phyloP scores from a whole-genome alignment of 1,140 invertebrate genomes.

The Zaprionus ghesquierei region DNA sequence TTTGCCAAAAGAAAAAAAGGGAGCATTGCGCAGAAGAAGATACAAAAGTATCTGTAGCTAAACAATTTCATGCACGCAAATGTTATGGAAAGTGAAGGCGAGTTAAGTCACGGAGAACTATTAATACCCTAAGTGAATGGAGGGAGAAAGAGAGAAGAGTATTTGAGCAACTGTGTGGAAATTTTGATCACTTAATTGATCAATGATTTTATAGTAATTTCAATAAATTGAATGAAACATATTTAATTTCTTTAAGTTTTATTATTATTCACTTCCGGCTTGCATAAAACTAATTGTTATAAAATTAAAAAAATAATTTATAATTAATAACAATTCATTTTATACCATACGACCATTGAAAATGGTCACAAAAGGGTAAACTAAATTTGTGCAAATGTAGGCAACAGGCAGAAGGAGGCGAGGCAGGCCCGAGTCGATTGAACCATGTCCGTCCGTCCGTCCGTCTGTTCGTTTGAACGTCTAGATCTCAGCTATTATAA shows the following conservation, averaged over 20 bases:
- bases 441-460: too few relatives aligned
- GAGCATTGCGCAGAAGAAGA: neutral
- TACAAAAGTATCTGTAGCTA: conserved; percentile 5
- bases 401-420: too few relatives aligned
- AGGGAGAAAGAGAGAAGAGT: neutral
- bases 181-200: neutral
- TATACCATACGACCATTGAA: too few relatives aligned
- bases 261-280: neutral
- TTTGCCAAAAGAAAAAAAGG: neutral
- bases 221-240: too few relatives aligned
- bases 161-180: neutral
- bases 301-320: too few relatives aligned
- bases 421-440: too few relatives aligned
- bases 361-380: too few relatives aligned
- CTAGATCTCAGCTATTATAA: too few relatives aligned
- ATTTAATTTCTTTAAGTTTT: neutral
- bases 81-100: neutral
- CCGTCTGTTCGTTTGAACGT: too few relatives aligned
- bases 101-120: neutral
- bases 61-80: conserved; percentile 13
- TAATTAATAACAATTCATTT: too few relatives aligned
- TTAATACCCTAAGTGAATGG: neutral
- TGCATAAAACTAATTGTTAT: too few relatives aligned
- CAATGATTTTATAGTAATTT: neutral
- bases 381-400: too few relatives aligned